phyloP scores from a whole-genome alignment of 2,797 vertebrate species.

The Botia almorhae region DNA sequence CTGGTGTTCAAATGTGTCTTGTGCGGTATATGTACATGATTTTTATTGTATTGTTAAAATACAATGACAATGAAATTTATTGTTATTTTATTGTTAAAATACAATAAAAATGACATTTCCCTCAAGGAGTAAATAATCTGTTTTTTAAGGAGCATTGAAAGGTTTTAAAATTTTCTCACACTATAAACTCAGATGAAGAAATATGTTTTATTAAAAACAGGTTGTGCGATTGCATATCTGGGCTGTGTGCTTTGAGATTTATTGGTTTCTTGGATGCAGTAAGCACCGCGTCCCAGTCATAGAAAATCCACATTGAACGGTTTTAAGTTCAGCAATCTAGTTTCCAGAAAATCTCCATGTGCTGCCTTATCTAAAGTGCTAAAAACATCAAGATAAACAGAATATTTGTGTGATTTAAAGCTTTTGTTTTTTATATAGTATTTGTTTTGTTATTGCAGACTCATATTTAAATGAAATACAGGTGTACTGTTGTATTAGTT shows the following conservation, averaged over 20 bases:
- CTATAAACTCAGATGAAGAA: constrained; percentile 31
- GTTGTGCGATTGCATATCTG: constrained; percentile 29
- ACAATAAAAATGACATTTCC: background rate
- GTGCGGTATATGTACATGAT: background rate
- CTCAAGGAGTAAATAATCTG: background rate
- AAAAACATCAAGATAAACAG: background rate
- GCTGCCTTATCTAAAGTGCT: background rate
- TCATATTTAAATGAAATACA: no score
- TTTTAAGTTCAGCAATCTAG: background rate
- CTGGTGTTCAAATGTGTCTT: background rate
- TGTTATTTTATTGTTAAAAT: no score
- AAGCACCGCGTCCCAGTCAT: constrained; percentile 7
- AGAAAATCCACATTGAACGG: constrained; percentile 25
- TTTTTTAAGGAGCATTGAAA: constrained; percentile 20
- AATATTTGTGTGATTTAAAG: background rate
- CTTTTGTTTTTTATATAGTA: background rate
- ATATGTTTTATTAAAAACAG: constrained; percentile 34
- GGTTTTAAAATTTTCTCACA: background rate
- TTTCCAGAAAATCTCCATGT: background rate
- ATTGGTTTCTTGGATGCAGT: constrained; percentile 17
- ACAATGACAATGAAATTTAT: no score
- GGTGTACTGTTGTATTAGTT: no score
- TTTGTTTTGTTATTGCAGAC: no score
- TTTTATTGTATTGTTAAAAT: background rate
- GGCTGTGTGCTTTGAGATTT: constrained; percentile 35